Conservation (phyloP, 2,797 vertebrate species). For the Emydoidea blandingii region DNA sequence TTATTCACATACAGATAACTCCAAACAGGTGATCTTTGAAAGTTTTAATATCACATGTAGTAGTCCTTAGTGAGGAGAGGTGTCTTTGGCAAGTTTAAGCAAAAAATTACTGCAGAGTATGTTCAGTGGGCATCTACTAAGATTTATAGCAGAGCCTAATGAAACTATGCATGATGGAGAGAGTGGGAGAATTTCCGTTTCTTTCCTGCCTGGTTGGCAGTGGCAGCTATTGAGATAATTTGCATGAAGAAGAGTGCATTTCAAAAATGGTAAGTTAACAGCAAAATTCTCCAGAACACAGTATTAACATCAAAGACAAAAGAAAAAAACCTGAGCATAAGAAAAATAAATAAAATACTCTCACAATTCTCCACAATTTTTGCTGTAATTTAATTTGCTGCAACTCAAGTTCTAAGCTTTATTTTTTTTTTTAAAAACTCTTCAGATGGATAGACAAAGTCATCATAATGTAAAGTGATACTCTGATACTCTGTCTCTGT, state of each 20-base stretch:
- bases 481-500: background rate
- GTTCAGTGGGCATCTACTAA: background rate
- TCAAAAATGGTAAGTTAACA: background rate
- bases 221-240: constrained; percentile 18
- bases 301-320: background rate
- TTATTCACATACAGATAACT: background rate
- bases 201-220: background rate
- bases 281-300: background rate
- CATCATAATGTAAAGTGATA: background rate
- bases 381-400: background rate
- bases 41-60: background rate
- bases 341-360: background rate
- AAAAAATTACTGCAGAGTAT: background rate
- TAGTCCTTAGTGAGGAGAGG: background rate
- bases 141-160: background rate
- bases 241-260: background rate
- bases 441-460: background rate
- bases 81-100: background rate
- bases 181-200: background rate
- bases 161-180: background rate
- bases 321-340: background rate
- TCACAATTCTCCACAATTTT: background rate
- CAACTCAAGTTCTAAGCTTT: background rate
- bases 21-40: fast-evolving
- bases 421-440: background rate